Evolutionary conservation across 2,888 invertebrate species (phyloP).

Genomic region (Norana najaformis): DNA sequence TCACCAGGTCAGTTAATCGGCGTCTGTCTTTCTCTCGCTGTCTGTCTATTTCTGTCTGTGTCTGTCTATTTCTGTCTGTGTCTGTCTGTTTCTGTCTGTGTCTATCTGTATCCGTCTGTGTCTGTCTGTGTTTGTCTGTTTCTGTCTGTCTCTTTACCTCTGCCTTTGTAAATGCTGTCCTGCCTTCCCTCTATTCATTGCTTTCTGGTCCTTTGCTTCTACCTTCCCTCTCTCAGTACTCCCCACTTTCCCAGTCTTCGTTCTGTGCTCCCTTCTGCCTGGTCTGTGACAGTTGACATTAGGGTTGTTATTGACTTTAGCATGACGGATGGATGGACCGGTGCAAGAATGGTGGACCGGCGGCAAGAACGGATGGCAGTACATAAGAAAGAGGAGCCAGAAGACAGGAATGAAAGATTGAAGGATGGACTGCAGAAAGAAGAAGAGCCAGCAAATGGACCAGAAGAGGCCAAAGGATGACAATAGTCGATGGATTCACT

Average conservation of each 20-base stretch:
- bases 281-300: background rate
- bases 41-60: background rate
- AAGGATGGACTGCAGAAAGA: background rate
- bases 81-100: no score
- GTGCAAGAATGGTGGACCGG: background rate
- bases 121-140: background rate
- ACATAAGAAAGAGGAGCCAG: background rate
- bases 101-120: background rate
- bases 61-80: background rate
- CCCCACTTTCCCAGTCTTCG: no score
- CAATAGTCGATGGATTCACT: background rate
- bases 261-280: no score
- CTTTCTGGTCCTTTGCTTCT: background rate
- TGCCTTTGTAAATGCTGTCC: background rate
- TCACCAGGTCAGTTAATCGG: slow-evolving; percentile 73
- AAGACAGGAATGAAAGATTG: background rate
- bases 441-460: background rate
- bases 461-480: background rate
- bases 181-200: background rate
- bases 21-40: slow-evolving; percentile 10
- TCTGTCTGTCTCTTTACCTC: background rate
- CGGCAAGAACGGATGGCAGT: background rate
- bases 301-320: background rate
- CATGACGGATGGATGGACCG: background rate
- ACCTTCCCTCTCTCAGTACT: background rate